Percentiles rank a stretch among this genome's conserved stretches.
phyloP scores from a whole-genome alignment of 2,797 vertebrate genomes.

The Bufotes viridis region DNA sequence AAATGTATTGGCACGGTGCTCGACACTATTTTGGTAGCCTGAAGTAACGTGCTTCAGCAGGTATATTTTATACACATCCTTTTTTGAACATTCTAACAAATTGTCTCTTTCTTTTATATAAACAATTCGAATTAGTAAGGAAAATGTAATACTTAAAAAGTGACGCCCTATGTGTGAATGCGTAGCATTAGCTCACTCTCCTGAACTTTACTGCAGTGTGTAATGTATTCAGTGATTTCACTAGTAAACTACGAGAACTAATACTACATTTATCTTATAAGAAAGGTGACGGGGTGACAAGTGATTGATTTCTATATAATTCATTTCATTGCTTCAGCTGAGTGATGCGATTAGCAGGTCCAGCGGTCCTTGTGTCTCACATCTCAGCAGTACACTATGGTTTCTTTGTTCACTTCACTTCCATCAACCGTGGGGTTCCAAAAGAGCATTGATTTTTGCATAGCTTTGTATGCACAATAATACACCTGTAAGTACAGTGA shows the following conservation, averaged over 20 bases:
- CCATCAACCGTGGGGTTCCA: neutral
- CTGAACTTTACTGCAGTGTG: conserved; percentile 16
- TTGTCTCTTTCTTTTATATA: conserved; percentile 27
- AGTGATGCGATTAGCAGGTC: no score
- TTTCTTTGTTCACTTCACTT: neutral
- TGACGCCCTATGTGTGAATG: neutral
- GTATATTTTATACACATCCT: conserved; percentile 36
- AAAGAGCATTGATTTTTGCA: neutral
- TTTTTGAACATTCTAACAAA: conserved; percentile 51
- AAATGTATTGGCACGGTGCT: conserved; percentile 44
- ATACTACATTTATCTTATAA: neutral
- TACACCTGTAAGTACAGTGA: neutral
- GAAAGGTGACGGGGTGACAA: neutral
- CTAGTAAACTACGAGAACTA: neutral
- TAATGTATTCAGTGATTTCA: neutral
- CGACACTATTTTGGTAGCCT: conserved; percentile 40
- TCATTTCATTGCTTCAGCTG: neutral
- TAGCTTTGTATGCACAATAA: neutral
- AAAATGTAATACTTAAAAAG: conserved; percentile 11
- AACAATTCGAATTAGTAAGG: conserved; percentile 12
- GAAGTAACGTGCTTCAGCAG: conserved; percentile 19
- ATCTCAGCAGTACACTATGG: neutral
- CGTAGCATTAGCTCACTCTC: neutral
- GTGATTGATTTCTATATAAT: neutral
- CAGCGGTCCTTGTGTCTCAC: neutral